Base-by-base conservation (phyloP, 2,113 vertebrate species). In the Castor canadensis region DNA sequence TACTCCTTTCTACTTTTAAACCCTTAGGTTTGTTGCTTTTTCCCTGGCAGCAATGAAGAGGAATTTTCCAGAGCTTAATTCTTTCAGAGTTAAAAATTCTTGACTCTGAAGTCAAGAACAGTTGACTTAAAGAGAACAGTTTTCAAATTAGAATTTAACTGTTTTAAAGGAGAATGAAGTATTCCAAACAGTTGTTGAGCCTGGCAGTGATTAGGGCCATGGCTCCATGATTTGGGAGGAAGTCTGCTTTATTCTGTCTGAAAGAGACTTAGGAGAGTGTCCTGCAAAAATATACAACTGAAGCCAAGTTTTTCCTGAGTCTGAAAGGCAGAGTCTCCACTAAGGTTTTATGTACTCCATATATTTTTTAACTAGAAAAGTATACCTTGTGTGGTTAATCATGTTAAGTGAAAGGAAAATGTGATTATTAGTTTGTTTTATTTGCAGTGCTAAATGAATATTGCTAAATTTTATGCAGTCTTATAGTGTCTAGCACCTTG, bases 51-150 rank as follows among this genome's bases (percentile, higher is more conserved):
- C 85, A 38, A 43, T 69, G 76, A 80, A 71, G 79, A 89, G 67
- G 35, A 81, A 28, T 22, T 89, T 95, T 69, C 72, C 38, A 62
- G 60, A 76, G 54, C 45, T 95, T 71, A 80, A 32, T 73, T 81
- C 28, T 82, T 93, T 69, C 32, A 82, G 43, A 79, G 3, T 49
- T 83, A 58, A 96, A 89, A 79, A 67, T 86, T 87, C 43, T 77
- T 93, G 80, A 79, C 76, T 96, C n/a, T n/a, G n/a, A n/a, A n/a
- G n/a, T n/a, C n/a, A n/a, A n/a, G n/a, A n/a, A n/a, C n/a, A n/a
- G n/a, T n/a, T n/a, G n/a, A n/a, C n/a, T n/a, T n/a, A 72, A 76
- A 84, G 58, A 92, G 72, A 86, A 86, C 26, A 83, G 64, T 91
- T 93, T 92, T 77, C 95, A 91, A 85, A 77, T 81, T 62, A 49